Evolutionary conservation across 2,113 vertebrate species (phyloP), one percentile per base, ranked within the genome.

Genomic region (Lamprotornis superbus): DNA sequence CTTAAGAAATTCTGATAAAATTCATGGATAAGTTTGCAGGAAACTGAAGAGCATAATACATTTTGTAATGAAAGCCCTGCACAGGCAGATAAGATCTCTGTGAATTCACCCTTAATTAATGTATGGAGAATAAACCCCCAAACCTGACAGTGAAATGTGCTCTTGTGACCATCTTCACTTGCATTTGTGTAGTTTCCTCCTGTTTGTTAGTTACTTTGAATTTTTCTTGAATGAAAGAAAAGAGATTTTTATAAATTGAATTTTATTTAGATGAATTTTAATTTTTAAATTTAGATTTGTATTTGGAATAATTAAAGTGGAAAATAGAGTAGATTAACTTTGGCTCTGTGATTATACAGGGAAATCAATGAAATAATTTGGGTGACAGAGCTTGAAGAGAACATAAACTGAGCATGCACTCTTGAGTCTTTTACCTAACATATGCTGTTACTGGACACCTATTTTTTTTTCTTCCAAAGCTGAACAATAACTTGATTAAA

Each of bases 401-500:
- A 22, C 9, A 40, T 90, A 96, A 91, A 96, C 74, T 70, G 76
- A 85, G 40, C 49, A 35, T 50, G 56, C 7, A 53, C 42, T 92
- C 80, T 77, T 56, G 30, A 82, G 19, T 83, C 24, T 76, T 94
- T 89, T 68, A 76, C 81, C 47, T 90, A 65, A 77, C 67, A 33
- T 22, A 25, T 19, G 8, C 59, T 78, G 4, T 90, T 93, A 49
- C 60, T 85, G 79, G 71, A 73, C 55, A 88, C 52, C 40, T 88
- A 52, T 95, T 76, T 93, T 85, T 91, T 97, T 92, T 90, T 11
- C 39, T 93, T 39, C 56, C 39, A n/a, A 77, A 89, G 63, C 87
- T 83, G 94, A 97, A 95, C 78, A 97, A 73, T 92, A 93, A 97
- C 93, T 98, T 97, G 96, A 97, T 98, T 97, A 96, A 97, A 96